Percentiles rank a stretch among this genome's conserved stretches.
phyloP scores from a whole-genome alignment of 2,113 vertebrate species.

The Calidris pugnax region DNA sequence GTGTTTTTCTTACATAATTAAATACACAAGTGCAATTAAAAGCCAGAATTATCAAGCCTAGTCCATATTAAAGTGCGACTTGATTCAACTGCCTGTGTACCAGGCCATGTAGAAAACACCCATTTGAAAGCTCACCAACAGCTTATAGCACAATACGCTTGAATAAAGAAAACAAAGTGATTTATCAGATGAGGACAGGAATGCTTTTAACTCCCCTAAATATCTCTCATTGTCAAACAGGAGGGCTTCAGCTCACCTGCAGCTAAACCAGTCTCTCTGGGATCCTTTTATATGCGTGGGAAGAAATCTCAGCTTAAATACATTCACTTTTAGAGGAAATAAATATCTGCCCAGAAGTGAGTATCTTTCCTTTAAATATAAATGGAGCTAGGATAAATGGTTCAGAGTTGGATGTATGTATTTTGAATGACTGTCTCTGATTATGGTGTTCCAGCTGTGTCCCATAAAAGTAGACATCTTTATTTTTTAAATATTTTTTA shows the following conservation, averaged over 20 bases:
- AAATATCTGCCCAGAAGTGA: not conserved
- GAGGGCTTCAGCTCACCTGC: not conserved
- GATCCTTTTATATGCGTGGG: not conserved
- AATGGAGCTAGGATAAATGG: not conserved
- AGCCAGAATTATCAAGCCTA: not conserved
- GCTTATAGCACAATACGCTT: not conserved
- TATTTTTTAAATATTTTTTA: not conserved
- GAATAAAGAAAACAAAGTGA: not conserved
- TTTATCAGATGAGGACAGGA: not conserved
- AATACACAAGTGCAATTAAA: not conserved
- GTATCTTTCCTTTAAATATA: not conserved
- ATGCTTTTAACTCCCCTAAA: not conserved
- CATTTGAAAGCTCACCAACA: not conserved
- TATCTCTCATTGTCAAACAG: not conserved
- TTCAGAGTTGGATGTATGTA: not conserved
- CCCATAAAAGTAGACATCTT: not conserved
- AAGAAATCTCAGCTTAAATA: not conserved
- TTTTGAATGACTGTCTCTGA: not conserved
- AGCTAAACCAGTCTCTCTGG: not conserved
- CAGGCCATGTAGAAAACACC: not conserved
- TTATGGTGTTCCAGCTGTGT: not conserved
- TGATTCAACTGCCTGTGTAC: not conserved
- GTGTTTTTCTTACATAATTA: not conserved
- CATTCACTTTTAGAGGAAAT: not conserved
- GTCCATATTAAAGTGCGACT: not conserved